Evolutionary conservation across 2,113 vertebrate genomes (phyloP).

Genomic region (Rhegmatorhina hoffmannsi): DNA sequence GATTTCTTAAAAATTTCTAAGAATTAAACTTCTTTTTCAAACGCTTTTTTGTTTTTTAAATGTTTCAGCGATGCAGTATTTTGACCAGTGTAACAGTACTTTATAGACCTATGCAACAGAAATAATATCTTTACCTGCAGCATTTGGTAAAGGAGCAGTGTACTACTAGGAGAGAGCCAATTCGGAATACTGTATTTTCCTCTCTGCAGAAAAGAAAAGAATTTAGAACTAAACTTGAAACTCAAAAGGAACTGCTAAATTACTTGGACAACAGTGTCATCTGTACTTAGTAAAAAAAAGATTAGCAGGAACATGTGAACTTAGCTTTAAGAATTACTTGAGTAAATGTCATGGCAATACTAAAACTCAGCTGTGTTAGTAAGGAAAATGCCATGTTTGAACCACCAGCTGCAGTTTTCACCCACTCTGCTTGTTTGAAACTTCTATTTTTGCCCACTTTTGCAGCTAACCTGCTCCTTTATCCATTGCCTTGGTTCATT

Average conservation of each 20-base stretch:
- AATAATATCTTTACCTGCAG: conserved; percentile 84
- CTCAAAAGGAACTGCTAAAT: not conserved
- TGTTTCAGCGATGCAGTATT: not conserved
- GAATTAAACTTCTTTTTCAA: not conserved
- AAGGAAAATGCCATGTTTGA: not conserved
- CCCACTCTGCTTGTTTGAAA: not conserved
- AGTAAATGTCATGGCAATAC: not conserved
- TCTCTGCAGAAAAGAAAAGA: conserved; percentile 71
- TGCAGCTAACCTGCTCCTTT: not conserved
- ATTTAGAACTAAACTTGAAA: not conserved
- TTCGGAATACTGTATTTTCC: conserved; percentile 87
- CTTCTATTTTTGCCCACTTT: not conserved
- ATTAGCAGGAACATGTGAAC: not conserved
- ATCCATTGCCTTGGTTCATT: not conserved
- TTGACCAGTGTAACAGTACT: not conserved
- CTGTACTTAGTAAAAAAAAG: not conserved
- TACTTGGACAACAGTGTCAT: not conserved
- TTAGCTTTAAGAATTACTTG: not conserved
- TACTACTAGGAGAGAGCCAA: conserved; percentile 89
- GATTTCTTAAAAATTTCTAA: fast-evolving
- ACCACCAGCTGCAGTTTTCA: not conserved
- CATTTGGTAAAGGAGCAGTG: conserved; percentile 91
- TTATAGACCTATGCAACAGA: not conserved
- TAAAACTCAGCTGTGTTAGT: not conserved
- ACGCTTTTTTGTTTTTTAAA: not conserved